phyloP scores from a whole-genome alignment of 2,113 vertebrate genomes.

The Notothenia rossii region DNA sequence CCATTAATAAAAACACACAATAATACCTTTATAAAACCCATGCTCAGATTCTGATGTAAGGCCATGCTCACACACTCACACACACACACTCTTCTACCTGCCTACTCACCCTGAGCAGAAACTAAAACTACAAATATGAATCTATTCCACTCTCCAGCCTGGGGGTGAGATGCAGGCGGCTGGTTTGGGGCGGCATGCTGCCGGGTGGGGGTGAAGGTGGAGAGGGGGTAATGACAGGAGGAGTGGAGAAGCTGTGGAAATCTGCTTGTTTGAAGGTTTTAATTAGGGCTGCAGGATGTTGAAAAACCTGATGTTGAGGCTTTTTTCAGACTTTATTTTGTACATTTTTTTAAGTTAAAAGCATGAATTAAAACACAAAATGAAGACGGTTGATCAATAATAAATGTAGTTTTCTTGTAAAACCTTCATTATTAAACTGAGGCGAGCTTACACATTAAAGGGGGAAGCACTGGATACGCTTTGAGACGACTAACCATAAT shows the following conservation, averaged over 20 bases:
- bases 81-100: conserved; percentile 40
- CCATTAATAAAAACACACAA: too few relatives aligned
- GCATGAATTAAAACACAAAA: too few relatives aligned
- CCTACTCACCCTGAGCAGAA: conserved; percentile 21
- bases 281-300: too few relatives aligned
- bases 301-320: too few relatives aligned
- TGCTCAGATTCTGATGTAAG: conserved; percentile 60
- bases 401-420: too few relatives aligned
- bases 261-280: neutral
- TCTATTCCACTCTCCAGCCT: conserved; percentile 8
- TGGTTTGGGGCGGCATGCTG: conserved; percentile 68
- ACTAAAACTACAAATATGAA: neutral
- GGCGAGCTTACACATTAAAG: too few relatives aligned
- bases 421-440: too few relatives aligned
- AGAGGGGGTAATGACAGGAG: conserved; percentile 21
- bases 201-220: neutral
- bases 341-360: too few relatives aligned
- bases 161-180: conserved; percentile 44
- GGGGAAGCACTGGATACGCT: too few relatives aligned
- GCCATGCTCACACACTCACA: conserved; percentile 64
- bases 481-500: too few relatives aligned
- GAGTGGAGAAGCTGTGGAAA: conserved; percentile 27
- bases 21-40: conserved; percentile 14
- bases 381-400: too few relatives aligned
- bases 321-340: too few relatives aligned